Base-by-base conservation (phyloP, 2,113 vertebrate species). In the Strigops habroptila region DNA sequence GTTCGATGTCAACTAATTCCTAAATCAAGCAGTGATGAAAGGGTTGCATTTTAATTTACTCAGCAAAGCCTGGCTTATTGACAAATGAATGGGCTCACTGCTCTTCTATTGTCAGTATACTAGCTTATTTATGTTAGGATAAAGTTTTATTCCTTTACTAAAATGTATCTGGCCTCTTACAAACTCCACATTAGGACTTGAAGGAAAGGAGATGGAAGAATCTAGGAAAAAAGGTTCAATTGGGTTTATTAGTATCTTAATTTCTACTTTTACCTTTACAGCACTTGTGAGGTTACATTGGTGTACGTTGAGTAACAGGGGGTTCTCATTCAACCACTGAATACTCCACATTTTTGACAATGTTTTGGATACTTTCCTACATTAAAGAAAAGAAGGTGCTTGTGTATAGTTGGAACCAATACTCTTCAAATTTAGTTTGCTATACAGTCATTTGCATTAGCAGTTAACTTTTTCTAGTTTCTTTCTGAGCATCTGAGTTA, bases 1-100 rank as follows among this genome's bases (percentile, higher is more conserved):
- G 46, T 74, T 86, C 74, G 43, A 91, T 71, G 67, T 88, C 74
- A 82, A 69, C 49, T 91, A 82, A 93, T 87, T 93, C 59, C 80
- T 91, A 96, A 94, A 85, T 92, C 89, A 94, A 82, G 77, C 63
- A 78, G 52, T 57, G 44, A 90, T 88, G 27, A 84, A 94, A 84
- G 68, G 41, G 48, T 4, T 79, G 35, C 44, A 79, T 82, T 91
- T 91, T 51, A 90, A 95, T 79, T 91, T 80, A 85, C 48, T 78
- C 60, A 88, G 70, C 18, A 82, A 37, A 52, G 51, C 24, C n/a
- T 74, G 70, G 81, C 39, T 95, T 82, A 80, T 52, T 85, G 65
- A 65, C 84, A 82, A 90, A 87, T 64, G 6, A 87, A 49, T 14
- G 10, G 44, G 25, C 44, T 87, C n/a, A 33, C 48, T 84, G 80